These are phyloP conservation scores for Pachyseris speciosa DNA, from an alignment of 64 coral and sea anemone genomes.

Conservation along the genomic window DNA sequence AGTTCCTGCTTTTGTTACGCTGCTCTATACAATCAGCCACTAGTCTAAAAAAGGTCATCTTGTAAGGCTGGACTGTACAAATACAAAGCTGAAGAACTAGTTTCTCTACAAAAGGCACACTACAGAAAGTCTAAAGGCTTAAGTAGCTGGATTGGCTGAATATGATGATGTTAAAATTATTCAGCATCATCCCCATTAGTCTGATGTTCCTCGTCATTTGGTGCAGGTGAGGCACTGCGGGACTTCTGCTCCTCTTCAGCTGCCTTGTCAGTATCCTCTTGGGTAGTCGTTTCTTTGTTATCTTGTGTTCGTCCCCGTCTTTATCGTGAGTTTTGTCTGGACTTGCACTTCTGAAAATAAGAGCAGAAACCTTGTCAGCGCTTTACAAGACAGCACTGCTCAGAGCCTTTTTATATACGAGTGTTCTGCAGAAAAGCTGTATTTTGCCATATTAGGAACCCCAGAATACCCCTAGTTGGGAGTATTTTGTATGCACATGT, in stretches of 20 bases:
- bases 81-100: not conserved
- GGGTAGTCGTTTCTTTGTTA: not conserved
- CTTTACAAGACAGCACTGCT: too few relatives aligned
- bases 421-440: too few relatives aligned
- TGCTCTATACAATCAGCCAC: too few relatives aligned
- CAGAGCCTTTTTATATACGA: too few relatives aligned
- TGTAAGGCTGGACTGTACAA: not conserved
- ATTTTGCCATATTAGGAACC: too few relatives aligned
- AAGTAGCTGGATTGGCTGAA: not conserved
- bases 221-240: conserved; percentile 16
- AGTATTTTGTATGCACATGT: too few relatives aligned
- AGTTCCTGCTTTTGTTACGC: too few relatives aligned
- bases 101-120: not conserved
- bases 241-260: not conserved
- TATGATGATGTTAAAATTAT: not conserved
- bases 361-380: not conserved
- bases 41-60: too few relatives aligned
- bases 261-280: not conserved
- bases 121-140: not conserved
- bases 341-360: conserved; percentile 25
- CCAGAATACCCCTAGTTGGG: too few relatives aligned
- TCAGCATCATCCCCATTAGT: not conserved
- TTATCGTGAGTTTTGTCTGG: conserved; percentile 4
- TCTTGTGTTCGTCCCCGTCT: not conserved
- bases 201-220: not conserved